Evolutionary conservation across 2,888 invertebrate genomes (phyloP), one percentile per base, ranked within the genome.

Genomic region (Notodonta dromedarius): DNA sequence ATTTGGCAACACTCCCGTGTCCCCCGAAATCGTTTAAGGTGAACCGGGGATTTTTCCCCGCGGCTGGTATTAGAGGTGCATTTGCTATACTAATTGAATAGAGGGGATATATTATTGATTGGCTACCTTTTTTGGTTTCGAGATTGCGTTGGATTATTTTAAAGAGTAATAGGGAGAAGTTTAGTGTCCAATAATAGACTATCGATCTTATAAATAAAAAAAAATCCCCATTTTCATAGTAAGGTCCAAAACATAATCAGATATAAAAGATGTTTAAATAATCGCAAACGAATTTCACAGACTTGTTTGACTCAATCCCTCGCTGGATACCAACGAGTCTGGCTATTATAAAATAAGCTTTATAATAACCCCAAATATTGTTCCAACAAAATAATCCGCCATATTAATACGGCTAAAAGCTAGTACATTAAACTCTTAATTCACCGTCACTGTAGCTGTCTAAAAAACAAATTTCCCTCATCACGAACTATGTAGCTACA

Each of bases 11-110:
- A 14, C 16, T 16, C 4, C n/a, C 39, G 39, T 54, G 13, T n/a
- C 39, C 86, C 87, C 89, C 88, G 81, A 87, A 89, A 90, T 85
- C 90, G 88, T 84, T 90, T 87, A 87, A 88, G 90, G 87, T 88
- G 83, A 84, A 81, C 77, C 78, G 71, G 77, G 83, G 82, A 78
- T 86, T 89, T 88, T 86, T 88, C 84, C 83, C 78, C 68, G 76
- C 80, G 82, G 83, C 80, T 82, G 80, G 84, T 84, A 87, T 88
- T 87, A 86, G 85, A 89, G 86, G 88, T 88, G 89, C 89, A 88
- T 90, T 90, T 86, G 80, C 77, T 82, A 74, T 77, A 86, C 89
- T 91, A 91, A 91, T 91, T 90, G 90, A 89, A 91, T 83, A 79
- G 80, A 83, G 84, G 86, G 85, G 79, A 76, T 75, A 78, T 82